Base-by-base conservation (phyloP, 2,797 vertebrate species). In the Girardinus metallicus region DNA sequence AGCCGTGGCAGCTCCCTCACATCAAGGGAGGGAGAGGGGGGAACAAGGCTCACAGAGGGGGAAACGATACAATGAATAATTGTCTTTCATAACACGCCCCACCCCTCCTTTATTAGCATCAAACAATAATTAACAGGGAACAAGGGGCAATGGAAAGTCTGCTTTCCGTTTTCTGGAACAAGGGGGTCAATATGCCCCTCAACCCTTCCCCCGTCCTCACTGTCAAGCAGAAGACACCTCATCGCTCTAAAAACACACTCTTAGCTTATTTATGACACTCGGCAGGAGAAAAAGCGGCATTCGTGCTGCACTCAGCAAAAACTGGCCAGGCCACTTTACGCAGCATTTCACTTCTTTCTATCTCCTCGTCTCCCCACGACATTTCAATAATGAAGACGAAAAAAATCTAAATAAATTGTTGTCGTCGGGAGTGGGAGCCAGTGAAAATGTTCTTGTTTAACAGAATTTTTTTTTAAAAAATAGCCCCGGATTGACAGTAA, bases 101-200 rank as follows among this genome's bases (percentile, higher is more conserved):
- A 86, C 86, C 86, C 86, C 72, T 74, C 84, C 88, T 87, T 91
- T 93, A 94, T 93, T 92, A 91, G 89, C 93, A 93, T 91, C 92
- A 94, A 93, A 94, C 89, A 89, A 94, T 94, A 93, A 95, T 95
- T 94, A 94, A 94, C 90, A 85, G 89, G 87, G 91, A 90, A 92
- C 90, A 87, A 87, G 92, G 91, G 87, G 84, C 88, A 88, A 87
- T 84, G 82, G 82, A 81, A 87, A 92, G 84, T 88, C 90, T 93
- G 91, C 87, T 92, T 93, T 92, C 87, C 76, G 53, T 80, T 92
- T 92, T 91, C 86, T 21, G 62, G 87, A 92, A 94, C 93, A 95
- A 88, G 89, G 86, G 91, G 93, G 94, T 94, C 93, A 93, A 87
- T 85, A 84, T 80, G 91, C 90, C 92, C 93, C 93, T 92, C 92